These are phyloP conservation scores for Bubo blakistoni DNA, from an alignment of 2,113 vertebrate species.

Conservation along the genomic window DNA sequence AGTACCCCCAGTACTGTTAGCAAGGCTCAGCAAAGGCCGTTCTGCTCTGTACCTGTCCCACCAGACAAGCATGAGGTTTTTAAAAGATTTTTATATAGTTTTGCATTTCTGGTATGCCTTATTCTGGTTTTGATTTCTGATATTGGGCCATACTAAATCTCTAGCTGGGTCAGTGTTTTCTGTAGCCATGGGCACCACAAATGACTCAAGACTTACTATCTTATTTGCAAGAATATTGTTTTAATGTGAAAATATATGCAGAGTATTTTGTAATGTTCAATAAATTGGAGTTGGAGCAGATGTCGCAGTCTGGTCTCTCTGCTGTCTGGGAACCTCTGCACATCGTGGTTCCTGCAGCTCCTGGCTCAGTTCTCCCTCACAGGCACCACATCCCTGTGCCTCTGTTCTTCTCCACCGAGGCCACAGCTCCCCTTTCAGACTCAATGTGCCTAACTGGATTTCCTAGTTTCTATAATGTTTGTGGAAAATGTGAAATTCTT, in stretches of 20 bases:
- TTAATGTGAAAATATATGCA: constrained; percentile 49
- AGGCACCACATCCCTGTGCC: not conserved
- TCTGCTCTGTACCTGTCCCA: not conserved
- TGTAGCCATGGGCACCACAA: constrained; percentile 30
- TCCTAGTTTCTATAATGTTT: not conserved
- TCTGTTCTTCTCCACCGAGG: not conserved
- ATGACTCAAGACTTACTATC: constrained; percentile 22
- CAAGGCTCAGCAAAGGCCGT: not conserved
- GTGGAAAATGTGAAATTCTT: constrained; percentile 14
- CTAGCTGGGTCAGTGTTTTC: constrained; percentile 48
- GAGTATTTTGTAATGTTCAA: constrained; percentile 65
- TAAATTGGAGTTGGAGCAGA: constrained; percentile 30
- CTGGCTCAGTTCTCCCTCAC: not conserved
- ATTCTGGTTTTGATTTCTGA: constrained; percentile 38
- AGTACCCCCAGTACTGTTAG: not conserved
- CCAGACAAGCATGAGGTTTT: constrained; percentile 37
- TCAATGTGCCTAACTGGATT: not conserved
- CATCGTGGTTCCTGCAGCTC: not conserved
- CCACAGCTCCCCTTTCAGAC: not conserved
- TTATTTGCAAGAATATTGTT: constrained; percentile 58
- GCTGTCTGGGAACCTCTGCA: not conserved
- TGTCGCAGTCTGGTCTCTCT: rapidly evolving
- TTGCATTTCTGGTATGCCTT: constrained; percentile 57
- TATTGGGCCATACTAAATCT: constrained; percentile 16
- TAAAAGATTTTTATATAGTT: constrained; percentile 61